phyloP scores from a whole-genome alignment of 2,113 vertebrate species.

The Thermophis baileyi region DNA sequence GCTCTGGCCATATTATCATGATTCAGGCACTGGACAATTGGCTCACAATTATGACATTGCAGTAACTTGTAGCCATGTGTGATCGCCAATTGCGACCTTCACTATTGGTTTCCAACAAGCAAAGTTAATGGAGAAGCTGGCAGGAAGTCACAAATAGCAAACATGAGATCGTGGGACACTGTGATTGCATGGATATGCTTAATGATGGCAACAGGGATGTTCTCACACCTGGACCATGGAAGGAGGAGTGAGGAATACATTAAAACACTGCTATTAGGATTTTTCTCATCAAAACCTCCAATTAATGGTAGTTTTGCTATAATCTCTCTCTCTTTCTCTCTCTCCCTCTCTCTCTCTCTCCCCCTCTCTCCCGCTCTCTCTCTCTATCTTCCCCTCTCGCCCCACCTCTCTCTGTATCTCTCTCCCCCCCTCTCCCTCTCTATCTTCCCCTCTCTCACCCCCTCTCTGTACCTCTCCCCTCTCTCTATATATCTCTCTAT shows the following conservation, averaged over 20 bases:
- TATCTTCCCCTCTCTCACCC: too few relatives aligned
- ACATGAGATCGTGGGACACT: neutral
- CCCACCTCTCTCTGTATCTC: too few relatives aligned
- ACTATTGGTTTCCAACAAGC: neutral
- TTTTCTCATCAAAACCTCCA: neutral
- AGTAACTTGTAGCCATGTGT: neutral
- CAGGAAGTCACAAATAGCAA: neutral
- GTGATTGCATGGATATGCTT: neutral
- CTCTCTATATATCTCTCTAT: too few relatives aligned
- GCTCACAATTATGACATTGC: neutral
- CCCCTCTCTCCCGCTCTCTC: too few relatives aligned
- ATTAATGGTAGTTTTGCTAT: neutral
- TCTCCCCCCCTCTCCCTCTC: too few relatives aligned
- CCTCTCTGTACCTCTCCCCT: too few relatives aligned
- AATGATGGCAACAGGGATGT: neutral
- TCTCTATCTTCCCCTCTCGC: neutral
- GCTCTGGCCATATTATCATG: neutral
- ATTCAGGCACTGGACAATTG: neutral
- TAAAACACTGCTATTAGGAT: neutral
- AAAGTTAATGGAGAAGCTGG: neutral
- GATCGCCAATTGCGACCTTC: neutral
- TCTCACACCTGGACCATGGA: too few relatives aligned
- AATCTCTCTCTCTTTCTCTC: neutral
- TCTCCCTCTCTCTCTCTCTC: rapidly evolving
- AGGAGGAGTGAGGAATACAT: neutral